Conservation (phyloP, 2,113 vertebrate species). For the Zonotrichia leucophrys region DNA sequence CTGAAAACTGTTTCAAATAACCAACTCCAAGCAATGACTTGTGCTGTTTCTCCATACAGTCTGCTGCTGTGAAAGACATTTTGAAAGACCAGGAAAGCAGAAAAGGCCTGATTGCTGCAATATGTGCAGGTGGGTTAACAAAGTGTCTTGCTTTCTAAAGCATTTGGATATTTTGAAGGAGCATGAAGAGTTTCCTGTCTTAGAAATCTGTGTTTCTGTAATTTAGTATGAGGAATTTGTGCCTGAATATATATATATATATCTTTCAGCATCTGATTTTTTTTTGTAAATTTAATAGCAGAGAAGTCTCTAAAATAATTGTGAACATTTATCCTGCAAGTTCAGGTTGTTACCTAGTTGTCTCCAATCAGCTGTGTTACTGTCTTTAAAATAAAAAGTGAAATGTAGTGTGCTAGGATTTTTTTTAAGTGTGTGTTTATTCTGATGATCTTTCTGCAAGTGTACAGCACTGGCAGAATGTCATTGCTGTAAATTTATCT, state of each 20-base stretch:
- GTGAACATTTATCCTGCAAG: not conserved
- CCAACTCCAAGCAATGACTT: not conserved
- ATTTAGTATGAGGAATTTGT: not conserved
- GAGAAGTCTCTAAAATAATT: not conserved
- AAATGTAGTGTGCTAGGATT: not conserved
- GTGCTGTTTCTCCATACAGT: conserved; percentile 72
- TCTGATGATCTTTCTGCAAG: not conserved
- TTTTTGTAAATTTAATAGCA: not conserved
- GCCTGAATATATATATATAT: not conserved
- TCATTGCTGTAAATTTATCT: not conserved
- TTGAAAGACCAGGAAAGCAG: conserved; percentile 90
- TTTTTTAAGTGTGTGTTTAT: not conserved
- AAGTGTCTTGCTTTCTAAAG: not conserved
- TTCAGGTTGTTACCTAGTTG: not conserved
- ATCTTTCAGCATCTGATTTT: not conserved
- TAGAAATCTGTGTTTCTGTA: not conserved
- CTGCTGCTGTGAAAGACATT: conserved; percentile 87
- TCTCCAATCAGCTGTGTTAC: not conserved
- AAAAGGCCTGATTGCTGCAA: conserved; percentile 94
- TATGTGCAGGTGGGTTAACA: conserved; percentile 88
- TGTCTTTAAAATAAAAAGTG: not conserved
- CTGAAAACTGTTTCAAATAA: not conserved
- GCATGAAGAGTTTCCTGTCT: not conserved
- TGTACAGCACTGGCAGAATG: not conserved
- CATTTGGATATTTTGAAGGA: not conserved